Evolutionary conservation across 2,888 invertebrate genomes (phyloP).

Genomic region (Pherbina coryleti): DNA sequence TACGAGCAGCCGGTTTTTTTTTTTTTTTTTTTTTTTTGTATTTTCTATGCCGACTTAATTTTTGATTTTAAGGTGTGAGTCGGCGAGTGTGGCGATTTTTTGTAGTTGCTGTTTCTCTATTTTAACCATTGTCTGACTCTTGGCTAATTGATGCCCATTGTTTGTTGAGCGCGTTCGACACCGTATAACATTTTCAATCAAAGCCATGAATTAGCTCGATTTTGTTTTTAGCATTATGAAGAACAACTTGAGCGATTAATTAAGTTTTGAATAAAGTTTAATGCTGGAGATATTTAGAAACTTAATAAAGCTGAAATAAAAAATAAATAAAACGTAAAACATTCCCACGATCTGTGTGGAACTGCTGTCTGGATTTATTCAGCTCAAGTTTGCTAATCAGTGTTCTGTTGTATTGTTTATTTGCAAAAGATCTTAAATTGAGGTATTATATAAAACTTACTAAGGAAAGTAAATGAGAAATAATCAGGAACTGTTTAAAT

Average conservation of each 20-base stretch:
- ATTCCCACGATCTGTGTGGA: no score
- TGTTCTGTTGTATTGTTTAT: no score
- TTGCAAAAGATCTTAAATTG: no score
- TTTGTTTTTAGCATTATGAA: neutral
- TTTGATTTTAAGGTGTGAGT: neutral
- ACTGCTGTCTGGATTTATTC: no score
- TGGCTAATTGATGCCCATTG: conserved; percentile 23
- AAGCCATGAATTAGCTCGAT: neutral
- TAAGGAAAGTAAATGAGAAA: no score
- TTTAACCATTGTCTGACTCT: conserved; percentile 11
- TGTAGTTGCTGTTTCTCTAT: neutral
- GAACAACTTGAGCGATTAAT: neutral
- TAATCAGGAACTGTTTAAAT: no score
- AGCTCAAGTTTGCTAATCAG: no score
- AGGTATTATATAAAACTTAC: no score
- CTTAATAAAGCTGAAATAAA: no score
- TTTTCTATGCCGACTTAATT: neutral
- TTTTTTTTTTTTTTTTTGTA: neutral
- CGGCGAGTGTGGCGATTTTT: conserved; percentile 1
- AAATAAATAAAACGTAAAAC: no score
- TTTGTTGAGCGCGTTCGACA: conserved; percentile 9
- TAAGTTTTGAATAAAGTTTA: neutral
- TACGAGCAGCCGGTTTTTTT: neutral
- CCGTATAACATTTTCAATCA: neutral
- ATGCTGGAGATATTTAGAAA: no score